Evolutionary conservation across 2,113 vertebrate genomes (phyloP).

Genomic region (Enhydra lutris): DNA sequence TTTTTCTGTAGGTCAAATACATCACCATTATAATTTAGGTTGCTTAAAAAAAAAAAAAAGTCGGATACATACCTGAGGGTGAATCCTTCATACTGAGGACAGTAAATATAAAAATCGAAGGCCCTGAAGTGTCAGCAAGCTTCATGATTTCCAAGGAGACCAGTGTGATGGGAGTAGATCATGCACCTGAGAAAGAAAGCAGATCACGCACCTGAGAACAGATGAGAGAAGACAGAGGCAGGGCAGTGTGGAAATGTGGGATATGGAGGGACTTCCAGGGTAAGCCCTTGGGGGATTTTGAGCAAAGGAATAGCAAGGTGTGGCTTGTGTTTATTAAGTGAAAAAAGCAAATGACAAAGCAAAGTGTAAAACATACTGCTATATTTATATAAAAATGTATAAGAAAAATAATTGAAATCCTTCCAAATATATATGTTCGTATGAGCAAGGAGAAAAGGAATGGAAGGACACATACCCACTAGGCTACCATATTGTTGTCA

Average conservation of each 20-base stretch:
- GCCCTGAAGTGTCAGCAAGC: fast-evolving
- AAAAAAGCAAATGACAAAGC: neutral
- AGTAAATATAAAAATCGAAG: fast-evolving
- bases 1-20: neutral
- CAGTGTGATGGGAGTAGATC: neutral
- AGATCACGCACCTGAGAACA: no score
- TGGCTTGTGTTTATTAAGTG: neutral
- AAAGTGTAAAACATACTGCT: neutral
- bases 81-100: neutral
- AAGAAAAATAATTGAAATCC: neutral
- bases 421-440: neutral
- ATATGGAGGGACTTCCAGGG: neutral
- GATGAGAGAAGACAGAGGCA: neutral
- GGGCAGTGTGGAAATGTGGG: no score
- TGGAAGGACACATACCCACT: fast-evolving
- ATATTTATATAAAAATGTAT: neutral
- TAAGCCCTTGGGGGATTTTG: neutral
- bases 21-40: neutral
- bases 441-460: neutral
- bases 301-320: neutral
- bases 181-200: neutral
- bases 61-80: no score
- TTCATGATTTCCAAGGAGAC: neutral
- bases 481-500: neutral
- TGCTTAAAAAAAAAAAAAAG: neutral